Evolutionary conservation across 2,113 vertebrate species (phyloP).

Genomic region (Cynopterus brachyotis): DNA sequence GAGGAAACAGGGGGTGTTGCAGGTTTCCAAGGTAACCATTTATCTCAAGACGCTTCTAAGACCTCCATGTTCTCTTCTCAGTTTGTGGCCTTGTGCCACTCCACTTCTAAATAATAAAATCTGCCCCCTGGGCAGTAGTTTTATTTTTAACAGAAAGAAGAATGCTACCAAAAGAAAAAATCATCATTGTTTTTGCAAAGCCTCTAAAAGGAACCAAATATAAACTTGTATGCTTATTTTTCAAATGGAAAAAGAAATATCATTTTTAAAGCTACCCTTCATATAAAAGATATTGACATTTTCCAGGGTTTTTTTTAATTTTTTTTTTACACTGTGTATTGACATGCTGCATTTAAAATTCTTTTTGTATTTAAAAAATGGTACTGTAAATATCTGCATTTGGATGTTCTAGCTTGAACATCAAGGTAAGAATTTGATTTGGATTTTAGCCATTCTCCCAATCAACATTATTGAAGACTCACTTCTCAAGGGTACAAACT

Average conservation of each 20-base stretch:
- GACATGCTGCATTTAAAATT: neutral
- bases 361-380: neutral
- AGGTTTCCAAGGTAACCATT: neutral
- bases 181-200: conserved; percentile 28
- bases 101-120: neutral
- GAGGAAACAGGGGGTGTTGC: neutral
- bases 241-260: conserved; percentile 21
- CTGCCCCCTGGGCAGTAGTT: neutral
- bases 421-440: neutral
- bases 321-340: neutral
- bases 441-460: neutral
- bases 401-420: neutral
- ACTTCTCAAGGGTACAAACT: neutral
- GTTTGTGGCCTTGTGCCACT: neutral
- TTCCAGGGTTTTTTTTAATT: neutral
- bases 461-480: neutral
- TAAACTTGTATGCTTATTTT: conserved; percentile 34
- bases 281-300: neutral
- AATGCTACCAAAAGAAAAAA: conserved; percentile 1
- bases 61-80: neutral
- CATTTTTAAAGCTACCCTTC: neutral
- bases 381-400: neutral
- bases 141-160: neutral
- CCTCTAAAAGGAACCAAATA: neutral
- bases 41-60: neutral